Evolutionary conservation across 2,888 invertebrate species (phyloP).

Genomic region (Calephelis perditalis): DNA sequence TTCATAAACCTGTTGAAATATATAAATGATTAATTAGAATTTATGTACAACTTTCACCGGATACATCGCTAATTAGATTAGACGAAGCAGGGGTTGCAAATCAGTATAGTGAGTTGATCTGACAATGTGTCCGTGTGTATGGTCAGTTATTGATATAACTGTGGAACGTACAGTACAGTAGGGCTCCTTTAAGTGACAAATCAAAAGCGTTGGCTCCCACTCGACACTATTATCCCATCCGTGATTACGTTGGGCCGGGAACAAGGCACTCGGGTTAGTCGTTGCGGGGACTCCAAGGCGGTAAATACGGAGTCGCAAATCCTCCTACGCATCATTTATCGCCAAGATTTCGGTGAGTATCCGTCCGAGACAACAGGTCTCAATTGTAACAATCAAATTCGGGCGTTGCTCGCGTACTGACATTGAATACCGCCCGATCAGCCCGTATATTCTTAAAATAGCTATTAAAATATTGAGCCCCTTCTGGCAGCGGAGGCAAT

Average conservation of each 20-base stretch:
- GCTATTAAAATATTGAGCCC: conserved; percentile 70
- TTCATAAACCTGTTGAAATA: not conserved
- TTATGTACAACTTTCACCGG: conserved; percentile 59
- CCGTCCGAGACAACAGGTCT: conserved; percentile 23
- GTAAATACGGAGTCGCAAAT: conserved; percentile 76
- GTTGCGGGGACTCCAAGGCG: conserved; percentile 72
- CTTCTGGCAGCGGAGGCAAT: conserved; percentile 67
- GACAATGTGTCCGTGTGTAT: conserved; percentile 61
- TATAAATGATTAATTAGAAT: conserved; percentile 23
- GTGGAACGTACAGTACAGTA: conserved; percentile 63
- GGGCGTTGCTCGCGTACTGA: conserved; percentile 47
- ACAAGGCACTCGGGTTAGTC: conserved; percentile 68
- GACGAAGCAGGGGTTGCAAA: conserved; percentile 50
- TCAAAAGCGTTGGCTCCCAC: conserved; percentile 64
- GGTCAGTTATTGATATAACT: conserved; percentile 54
- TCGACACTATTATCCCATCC: conserved; percentile 72
- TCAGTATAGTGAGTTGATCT: conserved; percentile 51
- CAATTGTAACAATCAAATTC: conserved; percentile 26
- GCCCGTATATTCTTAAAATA: conserved; percentile 74
- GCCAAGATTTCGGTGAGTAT: conserved; percentile 73
- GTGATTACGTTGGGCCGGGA: conserved; percentile 70
- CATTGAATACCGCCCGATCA: conserved; percentile 70
- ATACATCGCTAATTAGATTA: conserved; percentile 69
- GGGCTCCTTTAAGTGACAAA: conserved; percentile 70
- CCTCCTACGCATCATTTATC: conserved; percentile 72